Evolutionary conservation across 2,797 vertebrate genomes (phyloP).

Genomic region (Borostomias antarcticus): DNA sequence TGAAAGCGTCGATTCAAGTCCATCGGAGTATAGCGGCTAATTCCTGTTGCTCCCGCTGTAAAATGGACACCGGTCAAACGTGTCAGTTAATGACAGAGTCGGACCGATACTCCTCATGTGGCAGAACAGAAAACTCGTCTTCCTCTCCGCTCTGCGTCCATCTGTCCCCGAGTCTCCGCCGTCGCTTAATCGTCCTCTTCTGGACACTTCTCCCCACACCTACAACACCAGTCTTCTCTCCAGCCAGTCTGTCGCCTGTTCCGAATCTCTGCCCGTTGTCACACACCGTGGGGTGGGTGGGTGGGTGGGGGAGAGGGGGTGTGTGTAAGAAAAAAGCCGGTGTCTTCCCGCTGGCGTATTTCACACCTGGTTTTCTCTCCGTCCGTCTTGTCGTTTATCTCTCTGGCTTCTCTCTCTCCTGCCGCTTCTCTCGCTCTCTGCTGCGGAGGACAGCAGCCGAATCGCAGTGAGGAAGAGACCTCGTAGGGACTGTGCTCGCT

Average conservation of each 20-base stretch:
- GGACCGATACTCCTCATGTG: slow-evolving; percentile 10
- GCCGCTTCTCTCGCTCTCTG: slow-evolving; percentile 27
- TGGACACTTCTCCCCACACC: slow-evolving; percentile 18
- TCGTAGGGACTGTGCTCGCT: slow-evolving; percentile 61
- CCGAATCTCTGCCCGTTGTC: slow-evolving; percentile 39
- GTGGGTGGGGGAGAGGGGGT: slow-evolving; percentile 38
- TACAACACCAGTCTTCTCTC: slow-evolving; percentile 30
- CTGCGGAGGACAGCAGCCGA: slow-evolving; percentile 54
- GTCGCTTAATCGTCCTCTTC: slow-evolving; percentile 29
- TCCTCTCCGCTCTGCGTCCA: slow-evolving; percentile 39
- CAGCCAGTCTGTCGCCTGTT: slow-evolving; percentile 37
- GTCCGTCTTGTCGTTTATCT: slow-evolving; percentile 5
- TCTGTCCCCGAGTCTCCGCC: slow-evolving; percentile 35
- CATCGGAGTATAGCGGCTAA: not conserved
- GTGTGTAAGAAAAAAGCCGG: slow-evolving; percentile 17
- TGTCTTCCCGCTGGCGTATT: slow-evolving; percentile 23
- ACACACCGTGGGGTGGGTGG: slow-evolving; percentile 8
- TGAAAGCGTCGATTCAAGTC: not conserved
- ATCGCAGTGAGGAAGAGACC: slow-evolving; percentile 61
- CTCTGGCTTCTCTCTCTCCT: slow-evolving; percentile 6
- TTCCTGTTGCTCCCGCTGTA: slow-evolving; percentile 29
- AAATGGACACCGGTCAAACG: slow-evolving; percentile 13
- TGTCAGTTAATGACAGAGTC: slow-evolving; percentile 11
- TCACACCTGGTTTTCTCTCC: slow-evolving; percentile 30
- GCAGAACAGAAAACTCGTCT: too few relatives aligned